These are phyloP conservation scores for Eristalis pertinax DNA, from an alignment of 2,888 invertebrate species.

Conservation along the genomic window DNA sequence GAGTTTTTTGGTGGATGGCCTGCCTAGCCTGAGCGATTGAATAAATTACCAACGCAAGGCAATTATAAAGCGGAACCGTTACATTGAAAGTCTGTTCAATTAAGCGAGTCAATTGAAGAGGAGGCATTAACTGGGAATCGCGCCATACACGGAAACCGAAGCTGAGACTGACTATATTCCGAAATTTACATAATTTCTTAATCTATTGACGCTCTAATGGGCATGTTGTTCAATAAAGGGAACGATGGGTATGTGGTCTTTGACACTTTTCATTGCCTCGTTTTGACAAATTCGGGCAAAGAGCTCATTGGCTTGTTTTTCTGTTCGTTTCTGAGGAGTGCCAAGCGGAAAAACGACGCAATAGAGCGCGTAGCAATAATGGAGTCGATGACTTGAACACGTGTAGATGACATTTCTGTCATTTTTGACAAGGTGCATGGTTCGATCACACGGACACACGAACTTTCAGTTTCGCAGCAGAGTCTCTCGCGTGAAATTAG, in stretches of 20 bases:
- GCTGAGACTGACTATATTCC: neutral
- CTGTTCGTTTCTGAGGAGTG: neutral
- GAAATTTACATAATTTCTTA: neutral
- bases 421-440: too few relatives aligned
- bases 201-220: neutral
- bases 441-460: too few relatives aligned
- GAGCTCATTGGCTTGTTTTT: neutral
- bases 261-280: neutral
- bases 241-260: neutral
- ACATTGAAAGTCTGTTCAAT: neutral
- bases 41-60: neutral
- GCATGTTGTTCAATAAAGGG: neutral
- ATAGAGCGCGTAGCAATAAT: neutral
- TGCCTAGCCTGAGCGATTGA: neutral
- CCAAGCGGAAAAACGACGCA: neutral
- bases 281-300: neutral
- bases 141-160: neutral
- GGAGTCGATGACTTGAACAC: too few relatives aligned
- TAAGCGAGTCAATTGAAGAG: neutral
- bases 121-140: neutral
- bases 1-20: slow-evolving; percentile 6
- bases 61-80: neutral
- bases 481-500: too few relatives aligned
- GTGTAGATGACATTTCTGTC: too few relatives aligned
- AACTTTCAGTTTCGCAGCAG: too few relatives aligned